A percentile compares a stretch with the other conserved stretches of the same genome.
phyloP scores from a whole-genome alignment of 2,113 vertebrate genomes.

The Pachyramphus minor region DNA sequence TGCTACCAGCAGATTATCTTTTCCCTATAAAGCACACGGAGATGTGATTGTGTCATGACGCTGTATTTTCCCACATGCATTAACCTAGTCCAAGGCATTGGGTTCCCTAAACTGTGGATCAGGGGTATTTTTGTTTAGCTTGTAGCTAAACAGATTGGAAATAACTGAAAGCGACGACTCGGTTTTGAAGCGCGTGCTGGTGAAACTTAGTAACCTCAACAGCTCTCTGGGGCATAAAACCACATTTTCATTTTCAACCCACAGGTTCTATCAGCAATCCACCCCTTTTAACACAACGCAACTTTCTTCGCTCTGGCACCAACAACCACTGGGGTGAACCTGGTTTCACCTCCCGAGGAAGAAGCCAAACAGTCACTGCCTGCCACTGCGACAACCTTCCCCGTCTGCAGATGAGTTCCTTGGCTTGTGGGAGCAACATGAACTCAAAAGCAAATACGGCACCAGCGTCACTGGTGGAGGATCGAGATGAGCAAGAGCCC shows the following conservation, averaged over 20 bases:
- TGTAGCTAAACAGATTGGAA: background rate
- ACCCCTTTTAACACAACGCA: background rate
- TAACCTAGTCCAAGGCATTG: background rate
- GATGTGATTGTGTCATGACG: accelerated
- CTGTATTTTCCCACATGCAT: background rate
- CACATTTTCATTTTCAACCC: background rate
- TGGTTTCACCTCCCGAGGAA: background rate
- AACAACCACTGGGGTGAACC: background rate
- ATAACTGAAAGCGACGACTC: background rate
- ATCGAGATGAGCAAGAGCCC: background rate
- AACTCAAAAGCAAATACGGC: background rate
- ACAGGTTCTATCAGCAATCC: background rate
- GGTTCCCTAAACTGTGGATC: background rate
- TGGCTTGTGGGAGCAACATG: background rate
- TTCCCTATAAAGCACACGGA: background rate
- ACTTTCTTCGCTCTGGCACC: background rate
- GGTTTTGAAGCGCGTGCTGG: background rate
- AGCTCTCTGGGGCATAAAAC: background rate
- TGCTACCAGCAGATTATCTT: background rate
- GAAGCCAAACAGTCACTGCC: background rate
- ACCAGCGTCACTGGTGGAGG: accelerated
- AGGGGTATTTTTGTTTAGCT: background rate
- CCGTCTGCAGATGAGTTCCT: background rate
- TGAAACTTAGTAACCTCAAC: background rate
- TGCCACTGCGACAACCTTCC: background rate